phyloP scores from a whole-genome alignment of 2,797 vertebrate species.

The Rhyacichthys aspro region DNA sequence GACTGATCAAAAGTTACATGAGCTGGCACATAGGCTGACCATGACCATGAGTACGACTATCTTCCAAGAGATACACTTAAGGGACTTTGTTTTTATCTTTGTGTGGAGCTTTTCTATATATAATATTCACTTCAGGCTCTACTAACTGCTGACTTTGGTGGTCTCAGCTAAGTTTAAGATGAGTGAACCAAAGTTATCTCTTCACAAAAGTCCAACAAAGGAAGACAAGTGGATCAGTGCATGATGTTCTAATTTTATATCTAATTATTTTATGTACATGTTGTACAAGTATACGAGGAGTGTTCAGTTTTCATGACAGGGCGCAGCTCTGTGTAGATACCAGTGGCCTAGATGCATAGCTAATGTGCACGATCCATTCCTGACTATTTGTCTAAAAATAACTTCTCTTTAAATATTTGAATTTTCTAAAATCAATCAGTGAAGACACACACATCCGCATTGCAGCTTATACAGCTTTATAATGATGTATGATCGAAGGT shows the following conservation, averaged over 20 bases:
- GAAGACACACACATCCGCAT: not conserved
- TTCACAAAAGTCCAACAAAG: not conserved
- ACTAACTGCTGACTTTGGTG: too few relatives aligned
- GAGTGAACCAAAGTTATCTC: not conserved
- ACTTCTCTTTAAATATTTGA: constrained; percentile 16
- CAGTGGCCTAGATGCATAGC: constrained; percentile 43
- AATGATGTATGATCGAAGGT: not conserved
- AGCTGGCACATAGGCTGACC: too few relatives aligned
- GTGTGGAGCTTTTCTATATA: too few relatives aligned
- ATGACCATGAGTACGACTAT: too few relatives aligned
- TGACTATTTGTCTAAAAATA: constrained; percentile 40
- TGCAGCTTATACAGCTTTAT: not conserved
- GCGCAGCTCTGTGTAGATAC: constrained; percentile 18
- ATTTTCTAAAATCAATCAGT: constrained; percentile 18
- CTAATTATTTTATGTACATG: constrained; percentile 6
- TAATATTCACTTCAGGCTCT: too few relatives aligned
- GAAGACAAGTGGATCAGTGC: too few relatives aligned
- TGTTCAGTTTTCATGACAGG: constrained; percentile 29
- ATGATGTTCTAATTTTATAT: not conserved
- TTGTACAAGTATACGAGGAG: constrained; percentile 4
- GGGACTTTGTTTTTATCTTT: too few relatives aligned
- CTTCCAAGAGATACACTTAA: too few relatives aligned
- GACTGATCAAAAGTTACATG: too few relatives aligned
- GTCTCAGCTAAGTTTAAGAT: too few relatives aligned
- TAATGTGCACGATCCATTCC: constrained; percentile 33